A percentile compares a stretch with the other conserved stretches of the same genome.
Evolutionary conservation across 2,113 vertebrate species (phyloP).

Genomic region (Cervus canadensis): DNA sequence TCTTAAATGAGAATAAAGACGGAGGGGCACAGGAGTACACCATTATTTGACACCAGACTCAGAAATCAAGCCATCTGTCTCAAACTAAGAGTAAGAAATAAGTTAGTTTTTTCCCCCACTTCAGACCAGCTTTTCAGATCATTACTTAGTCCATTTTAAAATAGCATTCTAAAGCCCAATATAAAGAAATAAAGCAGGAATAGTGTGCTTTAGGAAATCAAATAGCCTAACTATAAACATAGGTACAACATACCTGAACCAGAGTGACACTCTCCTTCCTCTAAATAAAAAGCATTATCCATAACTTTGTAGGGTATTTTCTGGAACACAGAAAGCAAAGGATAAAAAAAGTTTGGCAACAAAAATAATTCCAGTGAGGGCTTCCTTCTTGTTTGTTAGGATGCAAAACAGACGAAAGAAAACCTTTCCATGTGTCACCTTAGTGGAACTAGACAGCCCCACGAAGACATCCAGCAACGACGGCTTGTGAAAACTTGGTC

Average conservation of each 20-base stretch:
- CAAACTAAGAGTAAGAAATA: neutral
- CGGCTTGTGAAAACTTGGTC: neutral
- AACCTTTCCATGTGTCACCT: neutral
- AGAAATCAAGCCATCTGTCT: neutral
- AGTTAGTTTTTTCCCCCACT: neutral
- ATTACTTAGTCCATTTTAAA: neutral
- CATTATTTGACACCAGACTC: neutral
- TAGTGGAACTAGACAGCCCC: neutral
- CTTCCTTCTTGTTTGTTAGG: neutral
- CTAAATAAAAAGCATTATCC: neutral
- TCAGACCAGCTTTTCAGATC: neutral
- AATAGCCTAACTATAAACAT: neutral
- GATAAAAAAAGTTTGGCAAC: neutral
- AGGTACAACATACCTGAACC: neutral
- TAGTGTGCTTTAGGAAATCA: neutral
- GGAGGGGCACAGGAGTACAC: neutral
- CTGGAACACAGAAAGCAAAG: neutral
- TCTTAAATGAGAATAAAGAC: conserved; percentile 6
- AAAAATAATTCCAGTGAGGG: neutral
- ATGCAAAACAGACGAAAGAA: neutral
- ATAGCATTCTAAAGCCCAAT: neutral
- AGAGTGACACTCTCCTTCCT: neutral
- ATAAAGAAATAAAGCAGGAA: neutral
- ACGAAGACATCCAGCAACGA: neutral
- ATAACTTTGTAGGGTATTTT: neutral